Percentiles rank a stretch among this genome's conserved stretches.
Evolutionary conservation across 2,888 invertebrate species (phyloP).

Genomic region (Epinotia nisella): DNA sequence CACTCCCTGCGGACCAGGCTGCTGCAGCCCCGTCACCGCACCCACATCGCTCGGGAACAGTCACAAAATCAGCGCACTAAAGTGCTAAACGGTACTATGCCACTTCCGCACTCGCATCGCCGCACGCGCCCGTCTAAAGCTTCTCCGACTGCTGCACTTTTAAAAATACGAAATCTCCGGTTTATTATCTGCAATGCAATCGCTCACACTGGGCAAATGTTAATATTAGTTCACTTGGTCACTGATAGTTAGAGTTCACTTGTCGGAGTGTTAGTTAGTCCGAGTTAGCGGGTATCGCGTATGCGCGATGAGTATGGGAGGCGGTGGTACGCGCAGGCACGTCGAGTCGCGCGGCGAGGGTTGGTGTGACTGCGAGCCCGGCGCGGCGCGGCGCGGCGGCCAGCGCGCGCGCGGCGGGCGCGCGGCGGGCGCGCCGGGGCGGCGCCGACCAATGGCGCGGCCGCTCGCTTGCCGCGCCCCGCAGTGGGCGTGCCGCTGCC

Average conservation of each 20-base stretch:
- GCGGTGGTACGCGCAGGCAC: constrained; percentile 45
- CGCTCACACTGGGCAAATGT: constrained; percentile 4
- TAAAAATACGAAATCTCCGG: constrained; percentile 34
- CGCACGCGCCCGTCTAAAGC: constrained; percentile 40
- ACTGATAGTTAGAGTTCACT: constrained; percentile 33
- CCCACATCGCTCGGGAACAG: constrained; percentile 43
- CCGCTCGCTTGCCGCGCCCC: constrained; percentile 51
- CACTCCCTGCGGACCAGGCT: constrained; percentile 56
- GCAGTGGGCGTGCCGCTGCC: constrained; percentile 77
- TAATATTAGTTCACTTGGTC: constrained; percentile 32
- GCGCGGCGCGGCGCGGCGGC: constrained; percentile 55
- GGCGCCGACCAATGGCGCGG: constrained; percentile 49
- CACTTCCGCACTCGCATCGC: constrained; percentile 54
- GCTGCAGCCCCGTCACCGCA: constrained; percentile 50
- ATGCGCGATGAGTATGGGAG: constrained; percentile 37
- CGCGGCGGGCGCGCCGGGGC: constrained; percentile 51
- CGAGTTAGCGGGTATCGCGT: constrained; percentile 11
- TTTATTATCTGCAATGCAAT: constrained; percentile 10
- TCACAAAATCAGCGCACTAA: constrained; percentile 35
- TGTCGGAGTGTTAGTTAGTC: constrained; percentile 7
- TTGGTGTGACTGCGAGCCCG: constrained; percentile 62
- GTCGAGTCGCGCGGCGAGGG: constrained; percentile 47
- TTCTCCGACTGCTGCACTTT: constrained; percentile 37
- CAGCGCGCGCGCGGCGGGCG: constrained; percentile 57
- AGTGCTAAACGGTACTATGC: constrained; percentile 42